These are phyloP conservation scores for Himantopus leucocephalus DNA, from an alignment of 2,113 vertebrate genomes.

Conservation along the genomic window DNA sequence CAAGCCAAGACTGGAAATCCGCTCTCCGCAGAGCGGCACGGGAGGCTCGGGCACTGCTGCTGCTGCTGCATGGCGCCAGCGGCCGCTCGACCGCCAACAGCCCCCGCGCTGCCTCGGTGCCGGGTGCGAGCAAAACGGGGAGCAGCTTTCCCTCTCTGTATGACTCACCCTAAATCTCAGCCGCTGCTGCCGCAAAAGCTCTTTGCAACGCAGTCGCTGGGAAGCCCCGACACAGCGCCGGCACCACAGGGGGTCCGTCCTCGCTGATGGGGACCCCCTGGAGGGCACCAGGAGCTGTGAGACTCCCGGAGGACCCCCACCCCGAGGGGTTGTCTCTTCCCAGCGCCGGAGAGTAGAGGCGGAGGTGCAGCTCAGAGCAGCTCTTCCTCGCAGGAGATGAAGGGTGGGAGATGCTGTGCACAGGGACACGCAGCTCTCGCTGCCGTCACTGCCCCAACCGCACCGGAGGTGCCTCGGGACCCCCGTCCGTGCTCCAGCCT, in stretches of 20 bases:
- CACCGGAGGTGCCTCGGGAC: no score
- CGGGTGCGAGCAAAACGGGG: background rate
- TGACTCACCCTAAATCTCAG: background rate
- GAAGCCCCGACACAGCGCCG: rapidly evolving
- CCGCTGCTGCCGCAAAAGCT: rapidly evolving
- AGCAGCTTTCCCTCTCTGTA: background rate
- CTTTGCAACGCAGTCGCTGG: background rate
- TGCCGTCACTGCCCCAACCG: background rate
- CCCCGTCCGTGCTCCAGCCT: background rate
- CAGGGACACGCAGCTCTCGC: no score
- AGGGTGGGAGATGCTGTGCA: background rate
- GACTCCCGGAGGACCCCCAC: background rate
- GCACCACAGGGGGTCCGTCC: rapidly evolving
- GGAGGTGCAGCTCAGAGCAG: rapidly evolving
- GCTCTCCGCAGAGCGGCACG: rapidly evolving
- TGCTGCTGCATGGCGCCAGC: no score
- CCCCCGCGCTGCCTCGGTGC: background rate
- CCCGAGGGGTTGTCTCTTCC: background rate
- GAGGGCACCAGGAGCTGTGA: background rate
- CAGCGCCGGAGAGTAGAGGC: background rate
- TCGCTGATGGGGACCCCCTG: rapidly evolving
- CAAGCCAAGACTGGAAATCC: background rate
- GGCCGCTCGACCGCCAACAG: rapidly evolving
- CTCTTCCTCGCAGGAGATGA: background rate
- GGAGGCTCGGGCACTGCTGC: background rate